Evolutionary conservation across 2,888 invertebrate species (phyloP).

Genomic region (Eristalis pertinax): DNA sequence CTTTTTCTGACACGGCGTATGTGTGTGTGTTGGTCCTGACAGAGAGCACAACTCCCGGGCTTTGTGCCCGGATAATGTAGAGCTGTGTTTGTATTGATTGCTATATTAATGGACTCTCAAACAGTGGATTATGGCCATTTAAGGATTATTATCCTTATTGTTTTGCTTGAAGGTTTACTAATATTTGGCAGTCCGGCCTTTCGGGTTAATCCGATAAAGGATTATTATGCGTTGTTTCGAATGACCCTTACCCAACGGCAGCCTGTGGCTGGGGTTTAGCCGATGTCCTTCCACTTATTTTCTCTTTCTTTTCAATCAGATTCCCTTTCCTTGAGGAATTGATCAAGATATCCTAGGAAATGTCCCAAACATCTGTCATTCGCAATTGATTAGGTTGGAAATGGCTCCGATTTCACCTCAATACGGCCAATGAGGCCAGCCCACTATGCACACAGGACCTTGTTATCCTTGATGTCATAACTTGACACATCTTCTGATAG

Average conservation of each 20-base stretch:
- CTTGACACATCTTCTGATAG: conserved; percentile 56
- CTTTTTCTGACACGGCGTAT: conserved; percentile 3
- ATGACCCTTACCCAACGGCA: conserved; percentile 32
- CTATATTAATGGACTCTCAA: conserved; percentile 63
- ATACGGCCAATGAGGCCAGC: conserved; percentile 34
- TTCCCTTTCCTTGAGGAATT: conserved; percentile 18
- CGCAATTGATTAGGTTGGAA: conserved; percentile 33
- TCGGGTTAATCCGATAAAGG: conserved; percentile 68
- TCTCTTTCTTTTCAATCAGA: conserved; percentile 13
- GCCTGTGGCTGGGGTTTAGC: conserved; percentile 19
- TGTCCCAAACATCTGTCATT: conserved; percentile 41
- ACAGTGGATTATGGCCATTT: conserved; percentile 66
- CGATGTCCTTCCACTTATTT: conserved; percentile 18
- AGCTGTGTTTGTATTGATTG: conserved; percentile 50
- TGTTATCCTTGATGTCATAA: conserved; percentile 56
- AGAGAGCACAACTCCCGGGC: background rate
- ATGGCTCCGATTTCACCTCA: conserved; percentile 27
- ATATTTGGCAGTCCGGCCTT: conserved; percentile 68
- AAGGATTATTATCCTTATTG: conserved; percentile 71
- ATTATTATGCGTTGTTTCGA: conserved; percentile 55
- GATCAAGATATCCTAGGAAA: conserved; percentile 35
- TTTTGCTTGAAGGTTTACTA: conserved; percentile 64
- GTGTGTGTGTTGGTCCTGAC: background rate
- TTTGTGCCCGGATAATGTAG: background rate
- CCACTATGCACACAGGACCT: conserved; percentile 29